Conservation (phyloP, 2,113 vertebrate species). For the Pteropus alecto region DNA sequence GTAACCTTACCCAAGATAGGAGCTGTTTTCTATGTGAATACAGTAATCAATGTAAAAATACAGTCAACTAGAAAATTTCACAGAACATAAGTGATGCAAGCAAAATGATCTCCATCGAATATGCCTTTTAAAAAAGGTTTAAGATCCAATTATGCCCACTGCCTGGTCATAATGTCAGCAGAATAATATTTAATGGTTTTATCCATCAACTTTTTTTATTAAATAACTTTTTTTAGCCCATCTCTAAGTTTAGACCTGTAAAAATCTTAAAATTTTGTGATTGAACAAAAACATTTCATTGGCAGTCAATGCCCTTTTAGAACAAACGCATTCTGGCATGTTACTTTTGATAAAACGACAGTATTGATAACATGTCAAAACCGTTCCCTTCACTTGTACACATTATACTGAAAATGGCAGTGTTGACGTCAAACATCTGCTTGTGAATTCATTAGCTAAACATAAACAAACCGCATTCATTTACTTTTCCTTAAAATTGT, state of each 20-base stretch:
- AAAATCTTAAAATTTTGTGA: constrained; percentile 6
- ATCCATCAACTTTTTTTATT: background rate
- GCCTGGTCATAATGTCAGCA: background rate
- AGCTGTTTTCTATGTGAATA: background rate
- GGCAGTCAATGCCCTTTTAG: constrained; percentile 62
- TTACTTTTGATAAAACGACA: constrained; percentile 64
- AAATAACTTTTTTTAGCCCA: background rate
- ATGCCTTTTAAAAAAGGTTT: background rate
- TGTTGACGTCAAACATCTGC: constrained; percentile 56
- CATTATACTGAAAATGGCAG: constrained; percentile 77
- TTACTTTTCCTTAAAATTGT: constrained; percentile 28
- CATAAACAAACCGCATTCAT: constrained; percentile 6
- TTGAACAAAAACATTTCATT: constrained; percentile 25
- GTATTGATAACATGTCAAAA: constrained; percentile 82
- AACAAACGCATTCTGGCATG: constrained; percentile 42
- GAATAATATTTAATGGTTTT: constrained; percentile 30
- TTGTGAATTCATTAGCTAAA: constrained; percentile 57
- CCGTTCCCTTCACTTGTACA: constrained; percentile 44
- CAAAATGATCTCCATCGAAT: background rate
- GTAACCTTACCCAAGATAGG: background rate
- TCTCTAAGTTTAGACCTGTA: background rate
- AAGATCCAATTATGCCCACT: background rate
- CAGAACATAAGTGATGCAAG: background rate
- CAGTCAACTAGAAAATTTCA: background rate
- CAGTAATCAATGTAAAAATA: background rate